Percentiles rank a stretch among this genome's conserved stretches.
Evolutionary conservation across 2,888 invertebrate species (phyloP).

Genomic region (Panzeria rudis): DNA sequence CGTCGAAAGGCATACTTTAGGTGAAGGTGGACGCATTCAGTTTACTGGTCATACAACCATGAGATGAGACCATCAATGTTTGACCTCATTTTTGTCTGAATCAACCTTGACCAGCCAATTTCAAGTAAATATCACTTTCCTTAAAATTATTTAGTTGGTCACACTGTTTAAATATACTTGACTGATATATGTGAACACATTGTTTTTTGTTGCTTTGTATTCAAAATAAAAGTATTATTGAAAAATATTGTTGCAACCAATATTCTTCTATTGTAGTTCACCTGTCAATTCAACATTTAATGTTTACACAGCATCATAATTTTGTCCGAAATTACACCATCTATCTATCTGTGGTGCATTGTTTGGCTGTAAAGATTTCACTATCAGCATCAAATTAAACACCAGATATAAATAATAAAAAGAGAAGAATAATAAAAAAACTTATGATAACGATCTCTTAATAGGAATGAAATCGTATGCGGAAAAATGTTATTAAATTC

Average conservation of each 20-base stretch:
- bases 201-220: not conserved
- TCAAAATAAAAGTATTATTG: slow-evolving; percentile 46
- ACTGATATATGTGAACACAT: not conserved
- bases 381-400: slow-evolving; percentile 45
- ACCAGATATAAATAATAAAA: slow-evolving; percentile 11
- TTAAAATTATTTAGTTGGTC: slow-evolving; percentile 3
- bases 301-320: slow-evolving; percentile 66
- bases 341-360: not conserved
- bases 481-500: slow-evolving; percentile 3
- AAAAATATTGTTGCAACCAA: slow-evolving; percentile 38
- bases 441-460: slow-evolving; percentile 49
- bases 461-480: slow-evolving; percentile 27
- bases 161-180: not conserved
- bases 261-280: slow-evolving; percentile 52
- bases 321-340: slow-evolving; percentile 44
- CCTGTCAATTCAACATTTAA: slow-evolving; percentile 71
- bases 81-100: too few species aligned
- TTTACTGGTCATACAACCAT: too few species aligned
- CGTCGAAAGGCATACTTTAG: too few species aligned
- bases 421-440: not conserved
- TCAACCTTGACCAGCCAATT: too few species aligned
- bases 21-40: too few species aligned
- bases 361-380: slow-evolving; percentile 53
- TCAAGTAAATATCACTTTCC: too few species aligned
- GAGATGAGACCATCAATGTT: too few species aligned